Base-by-base conservation (phyloP, 2,797 vertebrate genomes). In the Cirrhinus molitorella region DNA sequence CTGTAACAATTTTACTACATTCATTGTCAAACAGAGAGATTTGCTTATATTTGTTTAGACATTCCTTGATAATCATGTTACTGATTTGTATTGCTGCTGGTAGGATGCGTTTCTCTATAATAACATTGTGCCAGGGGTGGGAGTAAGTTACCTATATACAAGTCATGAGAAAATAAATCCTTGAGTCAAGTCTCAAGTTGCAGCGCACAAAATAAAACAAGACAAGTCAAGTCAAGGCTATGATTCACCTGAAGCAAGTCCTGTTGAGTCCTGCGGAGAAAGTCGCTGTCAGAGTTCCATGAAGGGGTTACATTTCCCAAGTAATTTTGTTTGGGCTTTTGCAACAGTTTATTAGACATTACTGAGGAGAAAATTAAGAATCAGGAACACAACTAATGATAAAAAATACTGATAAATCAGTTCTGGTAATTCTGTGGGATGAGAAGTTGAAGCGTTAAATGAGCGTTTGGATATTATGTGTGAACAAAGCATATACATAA, bases 221-320 rank as follows among this genome's bases (percentile, higher is more conserved):
- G 67, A 71, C 67, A 51, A 40, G 70, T 81, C 65, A 59, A 45
- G 66, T 37, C 70, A 53, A 43, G 70, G 53, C 43, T 73, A 5
- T 23, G n/a, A 14, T 59, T 43, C 31, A 63, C 70, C 70, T 65
- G 43, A 40, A 82, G 80, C 70, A 40, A 65, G n/a, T 73, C 70
- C 9, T 61, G 80, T 82, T 47, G 14, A 61, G 70, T 82, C 80
- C 45, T 82, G 70, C 6, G 5, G 16, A 34, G 28, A 72, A 73
- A 68, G 37, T 78, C 23, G 49, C 49, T 74, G 13, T 63, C 25
- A 73, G 13, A 12, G 31, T 23, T 9, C 25, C 10, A 63, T 0
- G 14, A 7, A 31, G 37, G 45, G 25, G 11, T 63, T 49, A 37
- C 31, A 5, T 72, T 51, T 21, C 25, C 21, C 17, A 72, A 72